Evolutionary conservation across 1,140 invertebrate species (phyloP).

Genomic region (Medauroidea extradentata): DNA sequence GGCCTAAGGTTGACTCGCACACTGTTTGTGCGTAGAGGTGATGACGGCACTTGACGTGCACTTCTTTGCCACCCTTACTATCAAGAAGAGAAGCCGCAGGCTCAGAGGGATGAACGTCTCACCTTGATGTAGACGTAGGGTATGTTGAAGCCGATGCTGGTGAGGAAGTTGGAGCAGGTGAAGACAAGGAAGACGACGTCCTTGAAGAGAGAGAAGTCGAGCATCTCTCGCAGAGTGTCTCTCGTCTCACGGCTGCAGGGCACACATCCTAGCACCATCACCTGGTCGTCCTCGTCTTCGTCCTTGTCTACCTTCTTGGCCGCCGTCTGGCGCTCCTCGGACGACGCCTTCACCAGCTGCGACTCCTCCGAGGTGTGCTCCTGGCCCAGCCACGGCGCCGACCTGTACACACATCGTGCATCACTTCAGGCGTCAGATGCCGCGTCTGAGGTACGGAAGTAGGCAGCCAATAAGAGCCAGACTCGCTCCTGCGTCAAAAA

Average conservation of each 20-base stretch:
- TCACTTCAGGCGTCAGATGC: too few relatives aligned
- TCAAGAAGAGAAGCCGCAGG: too few relatives aligned
- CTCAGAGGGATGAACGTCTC: too few relatives aligned
- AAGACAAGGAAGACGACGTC: slow-evolving; percentile 89
- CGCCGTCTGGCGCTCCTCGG: neutral
- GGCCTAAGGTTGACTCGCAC: too few relatives aligned
- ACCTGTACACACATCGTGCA: slow-evolving; percentile 2
- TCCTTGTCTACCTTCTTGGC: neutral
- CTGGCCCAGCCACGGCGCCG: neutral
- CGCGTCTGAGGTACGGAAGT: too few relatives aligned
- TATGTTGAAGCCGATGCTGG: slow-evolving; percentile 94
- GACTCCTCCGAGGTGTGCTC: neutral
- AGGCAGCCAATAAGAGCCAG: too few relatives aligned
- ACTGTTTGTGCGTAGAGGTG: too few relatives aligned
- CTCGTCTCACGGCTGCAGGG: slow-evolving; percentile 44
- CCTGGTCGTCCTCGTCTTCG: neutral
- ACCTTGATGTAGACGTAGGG: slow-evolving; percentile 82
- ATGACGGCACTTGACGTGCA: too few relatives aligned
- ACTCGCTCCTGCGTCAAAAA: too few relatives aligned
- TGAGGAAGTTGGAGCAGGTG: slow-evolving; percentile 89
- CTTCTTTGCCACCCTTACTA: too few relatives aligned
- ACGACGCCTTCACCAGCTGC: neutral
- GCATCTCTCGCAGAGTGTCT: slow-evolving; percentile 73
- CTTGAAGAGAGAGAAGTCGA: slow-evolving; percentile 76
- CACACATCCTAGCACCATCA: slow-evolving; percentile 21